Conservation (phyloP, 1,140 invertebrate genomes). For the Trichoplusia ni region DNA sequence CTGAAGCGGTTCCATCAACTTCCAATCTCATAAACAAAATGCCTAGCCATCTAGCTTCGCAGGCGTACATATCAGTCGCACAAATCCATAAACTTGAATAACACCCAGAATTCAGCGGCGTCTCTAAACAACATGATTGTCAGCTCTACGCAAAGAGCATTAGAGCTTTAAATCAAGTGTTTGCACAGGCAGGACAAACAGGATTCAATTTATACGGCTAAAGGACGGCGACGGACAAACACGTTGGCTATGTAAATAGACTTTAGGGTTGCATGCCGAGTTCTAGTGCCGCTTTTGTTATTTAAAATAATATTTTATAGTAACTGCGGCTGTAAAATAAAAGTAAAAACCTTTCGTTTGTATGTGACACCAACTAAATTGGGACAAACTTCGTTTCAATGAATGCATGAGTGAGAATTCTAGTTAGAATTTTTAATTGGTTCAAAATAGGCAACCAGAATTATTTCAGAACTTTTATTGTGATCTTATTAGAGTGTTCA, state of each 20-base stretch:
- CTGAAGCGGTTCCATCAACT: neutral
- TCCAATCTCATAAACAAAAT: neutral
- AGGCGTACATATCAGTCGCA: neutral
- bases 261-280: neutral
- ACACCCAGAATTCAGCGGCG: neutral
- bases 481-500: too few species aligned
- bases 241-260: slow-evolving; percentile 25
- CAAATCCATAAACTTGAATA: slow-evolving; percentile 15
- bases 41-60: neutral
- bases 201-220: slow-evolving; percentile 29
- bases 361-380: too few species aligned
- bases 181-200: slow-evolving; percentile 4
- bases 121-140: neutral
- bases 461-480: too few species aligned
- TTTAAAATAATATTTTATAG: slow-evolving; percentile 15
- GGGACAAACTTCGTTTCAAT: too few species aligned
- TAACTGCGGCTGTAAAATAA: too few species aligned
- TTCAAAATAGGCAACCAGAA: too few species aligned
- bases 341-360: too few species aligned
- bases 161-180: slow-evolving; percentile 6
- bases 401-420: too few species aligned
- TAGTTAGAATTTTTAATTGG: too few species aligned
- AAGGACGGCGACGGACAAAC: slow-evolving; percentile 22
- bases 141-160: neutral
- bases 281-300: neutral